These are phyloP conservation scores for Apis laboriosa DNA, from an alignment of 1,140 invertebrate genomes.

Conservation along the genomic window DNA sequence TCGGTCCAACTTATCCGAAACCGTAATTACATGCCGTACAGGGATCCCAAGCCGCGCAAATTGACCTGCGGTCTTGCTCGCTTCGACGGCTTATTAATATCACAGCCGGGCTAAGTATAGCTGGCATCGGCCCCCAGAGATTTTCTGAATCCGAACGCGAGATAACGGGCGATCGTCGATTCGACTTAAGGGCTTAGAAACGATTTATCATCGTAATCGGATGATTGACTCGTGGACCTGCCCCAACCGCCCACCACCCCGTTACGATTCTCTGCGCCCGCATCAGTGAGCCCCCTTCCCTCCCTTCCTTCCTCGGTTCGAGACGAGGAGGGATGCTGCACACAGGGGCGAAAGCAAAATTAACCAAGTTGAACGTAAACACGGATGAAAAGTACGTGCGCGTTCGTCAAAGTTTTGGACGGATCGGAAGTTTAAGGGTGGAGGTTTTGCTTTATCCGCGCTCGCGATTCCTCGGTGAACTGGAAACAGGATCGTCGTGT, in stretches of 20 bases:
- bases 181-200: not conserved
- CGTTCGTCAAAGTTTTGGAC: not conserved
- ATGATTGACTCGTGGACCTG: slow-evolving; percentile 4
- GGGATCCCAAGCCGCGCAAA: slow-evolving; percentile 29
- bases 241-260: slow-evolving; percentile 3
- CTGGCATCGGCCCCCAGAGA: slow-evolving; percentile 13
- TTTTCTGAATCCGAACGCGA: slow-evolving; percentile 6
- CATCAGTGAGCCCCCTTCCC: too few species aligned
- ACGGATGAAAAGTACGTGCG: slow-evolving; percentile 14
- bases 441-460: too few species aligned
- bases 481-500: not conserved
- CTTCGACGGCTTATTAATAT: slow-evolving; percentile 35
- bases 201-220: slow-evolving; percentile 40
- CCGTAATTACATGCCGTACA: not conserved
- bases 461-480: not conserved
- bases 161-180: not conserved
- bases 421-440: slow-evolving; percentile 1
- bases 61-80: slow-evolving; percentile 38
- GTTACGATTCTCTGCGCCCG: not conserved
- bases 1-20: slow-evolving; percentile 20
- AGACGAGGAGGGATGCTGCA: too few species aligned
- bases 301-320: not conserved
- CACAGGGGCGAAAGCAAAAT: slow-evolving; percentile 6
- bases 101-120: slow-evolving; percentile 2
- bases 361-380: slow-evolving; percentile 1